These are phyloP conservation scores for Gandaritis pyraliata DNA, from an alignment of 2,888 invertebrate genomes.

Conservation along the genomic window DNA sequence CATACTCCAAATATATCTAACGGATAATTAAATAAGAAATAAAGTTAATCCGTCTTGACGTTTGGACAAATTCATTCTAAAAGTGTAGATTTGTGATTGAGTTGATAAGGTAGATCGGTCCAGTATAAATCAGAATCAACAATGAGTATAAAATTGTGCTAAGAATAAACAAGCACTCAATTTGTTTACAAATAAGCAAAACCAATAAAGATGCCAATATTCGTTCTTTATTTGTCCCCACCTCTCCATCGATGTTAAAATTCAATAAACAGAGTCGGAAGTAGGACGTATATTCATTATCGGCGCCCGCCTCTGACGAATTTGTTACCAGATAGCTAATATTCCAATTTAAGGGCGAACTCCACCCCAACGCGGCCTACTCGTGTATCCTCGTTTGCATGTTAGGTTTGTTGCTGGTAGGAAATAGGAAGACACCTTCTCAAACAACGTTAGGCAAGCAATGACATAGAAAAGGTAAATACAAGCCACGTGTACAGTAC, in stretches of 20 bases:
- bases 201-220: constrained; percentile 40
- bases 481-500: background rate
- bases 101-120: background rate
- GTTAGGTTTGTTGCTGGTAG: constrained; percentile 21
- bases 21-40: constrained; percentile 25
- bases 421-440: constrained; percentile 12
- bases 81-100: background rate
- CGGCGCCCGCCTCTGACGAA: constrained; percentile 61
- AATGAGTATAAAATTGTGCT: background rate
- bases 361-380: constrained; percentile 25
- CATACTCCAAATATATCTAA: constrained; percentile 45
- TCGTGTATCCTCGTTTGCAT: constrained; percentile 30
- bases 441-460: constrained; percentile 18
- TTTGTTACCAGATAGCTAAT: constrained; percentile 72
- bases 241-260: constrained; percentile 49
- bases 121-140: background rate
- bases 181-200: constrained; percentile 31
- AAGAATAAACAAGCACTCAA: constrained; percentile 19
- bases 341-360: constrained; percentile 59
- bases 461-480: constrained; percentile 6
- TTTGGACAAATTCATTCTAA: background rate
- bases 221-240: constrained; percentile 39
- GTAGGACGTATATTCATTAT: constrained; percentile 60
- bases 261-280: constrained; percentile 51
- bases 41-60: constrained; percentile 3